Evolutionary conservation across 92 coral and sea anemone species (phyloP), one percentile per base, ranked within the genome.

Genomic region (Porites cylindrica): DNA sequence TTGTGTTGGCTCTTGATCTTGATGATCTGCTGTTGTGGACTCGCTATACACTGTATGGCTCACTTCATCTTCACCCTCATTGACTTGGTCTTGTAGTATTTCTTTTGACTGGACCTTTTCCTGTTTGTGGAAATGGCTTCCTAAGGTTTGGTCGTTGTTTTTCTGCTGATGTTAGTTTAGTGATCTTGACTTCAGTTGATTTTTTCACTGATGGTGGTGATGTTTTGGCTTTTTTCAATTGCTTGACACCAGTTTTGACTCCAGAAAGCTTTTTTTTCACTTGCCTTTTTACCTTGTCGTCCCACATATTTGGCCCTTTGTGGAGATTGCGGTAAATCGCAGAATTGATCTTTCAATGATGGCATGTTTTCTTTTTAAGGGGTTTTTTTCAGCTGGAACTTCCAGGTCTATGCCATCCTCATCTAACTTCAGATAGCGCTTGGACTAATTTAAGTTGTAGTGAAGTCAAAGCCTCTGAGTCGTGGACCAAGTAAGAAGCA

Each of bases 371-470:
- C 54, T 32, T 6, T 51, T 51, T 21, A 7, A 51, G 63, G 32
- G 21, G 1, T 63, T 6, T 24, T 24, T 17, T 29, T 29, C 32
- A 29, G 10, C 8, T 12, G 47, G 88, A 2, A 70, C 38, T 63
- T 87, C 90, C 17, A 79, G 58, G 18, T 70, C 61, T 20, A 87
- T 79, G 81, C 90, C 90, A 68, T 79, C 80, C 66, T 78, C 90
- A 50, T 20, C 78, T 73, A 8, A 73, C 14, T 8, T 43, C 5
- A 16, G 20, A n/a, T 14, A 38, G 78, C 52, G 77, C 59, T 56
- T 53, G 8, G 18, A 60, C 56, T 66, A 29, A 78, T 76, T 3
- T 79, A 54, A 79, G 11, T 38, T 17, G 66, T 58, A 61, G 66
- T 50, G 13, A 16, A 8, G n/a, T 21, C 10, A 77, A 14, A 18